Conservation (phyloP, 2,113 vertebrate genomes). For the Atractosteus spatula region DNA sequence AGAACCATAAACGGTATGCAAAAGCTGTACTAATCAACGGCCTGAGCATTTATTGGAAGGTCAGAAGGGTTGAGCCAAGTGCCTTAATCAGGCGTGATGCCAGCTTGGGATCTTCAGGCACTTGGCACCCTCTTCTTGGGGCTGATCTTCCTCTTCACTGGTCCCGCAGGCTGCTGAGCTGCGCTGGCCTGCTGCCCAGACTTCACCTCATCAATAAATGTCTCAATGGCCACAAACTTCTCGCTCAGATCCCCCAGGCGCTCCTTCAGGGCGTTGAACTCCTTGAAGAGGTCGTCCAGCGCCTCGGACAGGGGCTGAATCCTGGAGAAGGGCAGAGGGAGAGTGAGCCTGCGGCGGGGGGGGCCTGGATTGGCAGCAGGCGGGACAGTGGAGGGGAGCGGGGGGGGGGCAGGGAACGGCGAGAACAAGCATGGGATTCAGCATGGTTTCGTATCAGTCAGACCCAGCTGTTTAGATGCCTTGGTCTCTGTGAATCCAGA, state of each 20-base stretch:
- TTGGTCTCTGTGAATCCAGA: no score
- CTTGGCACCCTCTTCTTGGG: slow-evolving; percentile 42
- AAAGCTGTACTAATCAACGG: no score
- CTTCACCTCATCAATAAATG: slow-evolving; percentile 67
- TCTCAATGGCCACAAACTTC: slow-evolving; percentile 63
- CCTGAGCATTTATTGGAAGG: no score
- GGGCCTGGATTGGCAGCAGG: no score
- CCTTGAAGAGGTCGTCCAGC: slow-evolving; percentile 69
- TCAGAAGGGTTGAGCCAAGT: neutral
- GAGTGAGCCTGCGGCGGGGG: neutral
- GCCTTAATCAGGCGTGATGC: neutral
- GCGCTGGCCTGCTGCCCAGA: slow-evolving; percentile 1
- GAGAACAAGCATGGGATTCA: no score
- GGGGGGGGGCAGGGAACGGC: no score
- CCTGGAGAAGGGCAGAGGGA: slow-evolving; percentile 34
- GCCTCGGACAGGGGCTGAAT: slow-evolving; percentile 72
- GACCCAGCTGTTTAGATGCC: no score
- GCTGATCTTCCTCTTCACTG: slow-evolving; percentile 41
- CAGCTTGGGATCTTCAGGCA: slow-evolving; percentile 17
- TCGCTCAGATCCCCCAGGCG: slow-evolving; percentile 67
- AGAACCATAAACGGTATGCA: neutral
- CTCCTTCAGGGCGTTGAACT: slow-evolving; percentile 71
- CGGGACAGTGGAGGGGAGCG: no score
- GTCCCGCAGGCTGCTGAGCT: slow-evolving; percentile 4
- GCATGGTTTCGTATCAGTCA: no score